A percentile compares a stretch with the other conserved stretches of the same genome.
Conservation (phyloP, 2,797 vertebrate species). For the Leucoraja ocellata region DNA sequence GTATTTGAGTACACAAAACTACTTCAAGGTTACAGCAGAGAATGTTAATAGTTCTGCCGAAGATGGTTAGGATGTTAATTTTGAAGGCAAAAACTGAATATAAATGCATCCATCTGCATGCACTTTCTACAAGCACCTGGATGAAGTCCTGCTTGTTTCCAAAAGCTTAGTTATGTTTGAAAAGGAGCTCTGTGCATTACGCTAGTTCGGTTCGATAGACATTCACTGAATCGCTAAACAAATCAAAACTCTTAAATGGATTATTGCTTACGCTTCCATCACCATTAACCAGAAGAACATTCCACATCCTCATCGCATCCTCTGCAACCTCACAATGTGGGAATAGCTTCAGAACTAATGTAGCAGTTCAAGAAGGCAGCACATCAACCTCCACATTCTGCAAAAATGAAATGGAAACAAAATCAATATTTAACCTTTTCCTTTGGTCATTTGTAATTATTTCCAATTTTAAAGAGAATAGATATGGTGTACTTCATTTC, state of each 20-base stretch:
- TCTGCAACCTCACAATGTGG: too few relatives aligned
- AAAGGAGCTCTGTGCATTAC: neutral
- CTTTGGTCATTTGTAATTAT: neutral
- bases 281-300: neutral
- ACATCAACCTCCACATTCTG: too few relatives aligned
- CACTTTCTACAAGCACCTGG: neutral
- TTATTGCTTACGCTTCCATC: neutral
- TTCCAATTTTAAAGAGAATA: neutral
- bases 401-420: too few relatives aligned
- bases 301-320: neutral
- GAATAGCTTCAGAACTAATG: too few relatives aligned
- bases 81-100: neutral
- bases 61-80: neutral
- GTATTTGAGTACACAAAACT: neutral
- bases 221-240: neutral
- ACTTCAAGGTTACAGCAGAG: neutral
- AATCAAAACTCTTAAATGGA: neutral
- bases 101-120: neutral
- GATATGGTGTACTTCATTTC: too few relatives aligned
- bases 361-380: too few relatives aligned
- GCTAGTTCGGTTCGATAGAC: neutral
- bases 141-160: neutral
- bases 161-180: neutral
- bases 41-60: neutral
- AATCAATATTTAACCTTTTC: neutral